Conservation (phyloP, 2,113 vertebrate genomes). For the Pseudopodoces humilis region DNA sequence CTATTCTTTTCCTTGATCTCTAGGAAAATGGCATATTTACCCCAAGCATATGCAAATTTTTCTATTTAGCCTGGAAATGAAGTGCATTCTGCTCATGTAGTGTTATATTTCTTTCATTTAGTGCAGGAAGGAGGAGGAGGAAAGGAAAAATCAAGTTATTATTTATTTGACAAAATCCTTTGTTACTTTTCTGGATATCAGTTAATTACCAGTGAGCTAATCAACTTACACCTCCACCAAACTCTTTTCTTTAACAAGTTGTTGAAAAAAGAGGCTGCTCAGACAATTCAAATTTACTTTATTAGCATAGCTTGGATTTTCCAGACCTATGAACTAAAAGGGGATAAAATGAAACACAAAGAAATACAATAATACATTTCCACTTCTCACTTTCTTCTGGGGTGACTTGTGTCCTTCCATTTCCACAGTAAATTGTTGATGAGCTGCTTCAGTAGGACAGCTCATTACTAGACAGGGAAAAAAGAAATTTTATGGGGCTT, state of each 20-base stretch:
- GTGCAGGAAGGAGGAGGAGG: not conserved
- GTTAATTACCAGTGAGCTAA: conserved; percentile 1
- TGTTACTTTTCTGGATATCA: not conserved
- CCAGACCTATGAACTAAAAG: not conserved
- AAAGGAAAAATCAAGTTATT: not conserved
- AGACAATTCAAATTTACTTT: not conserved
- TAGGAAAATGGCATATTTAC: conserved; percentile 6
- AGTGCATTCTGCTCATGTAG: not conserved
- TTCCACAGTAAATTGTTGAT: not conserved
- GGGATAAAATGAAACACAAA: not conserved
- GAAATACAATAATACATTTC: not conserved
- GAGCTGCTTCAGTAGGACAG: not conserved
- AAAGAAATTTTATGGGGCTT: not conserved
- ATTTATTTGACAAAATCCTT: conserved; percentile 20
- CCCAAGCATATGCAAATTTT: not conserved
- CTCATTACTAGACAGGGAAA: not conserved
- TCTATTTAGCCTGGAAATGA: not conserved
- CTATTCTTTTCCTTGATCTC: not conserved
- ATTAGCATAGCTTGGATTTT: not conserved
- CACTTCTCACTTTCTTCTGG: not conserved
- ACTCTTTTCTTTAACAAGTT: not conserved
- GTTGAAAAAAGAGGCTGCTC: not conserved
- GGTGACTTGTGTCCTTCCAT: not conserved
- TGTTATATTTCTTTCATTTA: not conserved
- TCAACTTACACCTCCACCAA: not conserved